Conservation (phyloP, 1,140 invertebrate species). For the Plutomurus gul region DNA sequence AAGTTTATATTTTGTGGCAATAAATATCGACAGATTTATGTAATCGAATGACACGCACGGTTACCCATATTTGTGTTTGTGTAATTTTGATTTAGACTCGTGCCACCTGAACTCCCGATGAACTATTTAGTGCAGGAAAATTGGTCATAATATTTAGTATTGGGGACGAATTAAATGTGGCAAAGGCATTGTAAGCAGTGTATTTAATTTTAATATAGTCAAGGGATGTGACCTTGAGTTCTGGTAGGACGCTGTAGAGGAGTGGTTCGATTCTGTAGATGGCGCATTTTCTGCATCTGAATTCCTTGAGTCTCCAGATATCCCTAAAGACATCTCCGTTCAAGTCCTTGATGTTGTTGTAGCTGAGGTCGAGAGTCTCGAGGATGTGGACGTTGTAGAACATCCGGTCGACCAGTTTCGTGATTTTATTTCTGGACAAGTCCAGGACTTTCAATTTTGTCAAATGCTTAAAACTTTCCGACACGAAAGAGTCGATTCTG, state of each 20-base stretch:
- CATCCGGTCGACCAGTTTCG: constrained; percentile 68
- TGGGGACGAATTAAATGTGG: too few relatives aligned
- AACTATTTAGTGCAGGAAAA: too few relatives aligned
- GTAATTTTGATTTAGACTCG: too few relatives aligned
- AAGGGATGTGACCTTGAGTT: constrained; percentile 61
- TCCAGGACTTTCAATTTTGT: constrained; percentile 66
- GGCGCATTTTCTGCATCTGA: constrained; percentile 71
- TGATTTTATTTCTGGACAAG: constrained; percentile 71
- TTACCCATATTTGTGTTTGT: too few relatives aligned
- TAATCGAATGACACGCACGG: too few relatives aligned
- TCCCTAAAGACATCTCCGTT: constrained; percentile 77
- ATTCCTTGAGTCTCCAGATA: constrained; percentile 65
- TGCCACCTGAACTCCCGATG: too few relatives aligned
- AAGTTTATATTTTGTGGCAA: too few relatives aligned
- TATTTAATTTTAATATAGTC: too few relatives aligned
- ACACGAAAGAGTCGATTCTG: constrained; percentile 61
- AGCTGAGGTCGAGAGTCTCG: constrained; percentile 69
- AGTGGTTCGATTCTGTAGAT: constrained; percentile 73
- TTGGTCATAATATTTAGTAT: too few relatives aligned
- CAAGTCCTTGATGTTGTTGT: constrained; percentile 71
- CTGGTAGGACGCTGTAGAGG: constrained; percentile 72
- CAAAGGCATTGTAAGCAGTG: too few relatives aligned
- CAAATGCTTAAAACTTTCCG: constrained; percentile 73
- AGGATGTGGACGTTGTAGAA: constrained; percentile 71
- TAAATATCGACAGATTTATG: too few relatives aligned